phyloP scores from a whole-genome alignment of 2,113 vertebrate species.

The Pseudorectes ferrugineus region DNA sequence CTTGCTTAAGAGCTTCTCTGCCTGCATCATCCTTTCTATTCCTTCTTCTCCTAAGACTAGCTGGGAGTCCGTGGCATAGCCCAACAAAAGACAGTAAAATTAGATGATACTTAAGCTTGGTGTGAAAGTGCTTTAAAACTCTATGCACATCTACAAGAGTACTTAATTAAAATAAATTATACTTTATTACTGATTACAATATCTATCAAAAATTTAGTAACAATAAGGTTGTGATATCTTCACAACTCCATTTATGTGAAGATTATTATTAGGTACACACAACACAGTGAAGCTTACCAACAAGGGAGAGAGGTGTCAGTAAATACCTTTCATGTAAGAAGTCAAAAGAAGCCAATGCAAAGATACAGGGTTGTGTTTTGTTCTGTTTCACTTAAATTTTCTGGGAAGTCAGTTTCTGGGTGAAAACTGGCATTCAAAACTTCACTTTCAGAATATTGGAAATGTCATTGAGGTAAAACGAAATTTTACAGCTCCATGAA shows the following conservation, averaged over 20 bases:
- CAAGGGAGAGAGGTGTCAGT: neutral
- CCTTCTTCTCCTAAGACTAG: neutral
- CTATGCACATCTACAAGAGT: neutral
- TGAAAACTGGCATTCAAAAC: neutral
- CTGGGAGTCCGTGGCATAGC: neutral
- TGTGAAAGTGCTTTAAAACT: neutral
- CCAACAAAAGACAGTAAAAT: neutral
- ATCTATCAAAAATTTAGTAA: neutral
- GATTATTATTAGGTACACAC: neutral
- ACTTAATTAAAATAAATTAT: neutral
- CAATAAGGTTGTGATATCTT: neutral
- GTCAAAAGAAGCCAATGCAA: neutral
- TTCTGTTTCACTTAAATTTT: neutral
- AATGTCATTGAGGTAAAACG: neutral
- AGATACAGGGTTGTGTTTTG: neutral
- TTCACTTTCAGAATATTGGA: neutral
- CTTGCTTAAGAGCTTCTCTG: neutral
- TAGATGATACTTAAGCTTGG: neutral
- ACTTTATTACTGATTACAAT: neutral
- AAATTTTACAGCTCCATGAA: neutral
- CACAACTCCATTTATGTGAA: neutral
- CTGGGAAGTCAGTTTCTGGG: neutral
- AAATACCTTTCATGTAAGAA: neutral
- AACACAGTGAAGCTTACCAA: neutral
- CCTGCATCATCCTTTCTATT: neutral